These are phyloP conservation scores for Hoplodrina blanda DNA, from an alignment of 2,888 invertebrate species.

Conservation along the genomic window DNA sequence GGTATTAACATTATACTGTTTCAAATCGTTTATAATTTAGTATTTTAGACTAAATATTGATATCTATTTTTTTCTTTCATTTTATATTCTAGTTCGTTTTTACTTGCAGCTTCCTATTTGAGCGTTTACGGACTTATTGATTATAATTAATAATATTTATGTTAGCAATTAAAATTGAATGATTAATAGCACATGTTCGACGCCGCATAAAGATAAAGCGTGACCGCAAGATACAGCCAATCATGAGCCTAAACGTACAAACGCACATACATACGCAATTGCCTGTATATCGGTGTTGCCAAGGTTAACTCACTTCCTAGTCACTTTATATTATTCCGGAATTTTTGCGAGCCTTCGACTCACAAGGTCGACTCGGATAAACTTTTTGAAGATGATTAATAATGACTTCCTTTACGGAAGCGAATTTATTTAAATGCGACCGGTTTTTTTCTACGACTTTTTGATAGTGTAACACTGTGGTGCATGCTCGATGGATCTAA, in stretches of 20 bases:
- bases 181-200: constrained; percentile 8
- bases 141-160: constrained; percentile 6
- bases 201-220: background rate
- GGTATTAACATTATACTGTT: background rate
- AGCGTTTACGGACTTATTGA: background rate
- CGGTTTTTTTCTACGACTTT: constrained; percentile 46
- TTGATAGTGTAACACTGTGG: constrained; percentile 38
- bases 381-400: constrained; percentile 83
- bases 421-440: constrained; percentile 58
- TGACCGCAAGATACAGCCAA: constrained; percentile 1
- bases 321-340: constrained; percentile 78
- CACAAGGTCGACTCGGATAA: constrained; percentile 73
- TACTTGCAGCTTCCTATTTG: background rate
- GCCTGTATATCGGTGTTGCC: constrained; percentile 67
- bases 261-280: constrained; percentile 26
- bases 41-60: background rate
- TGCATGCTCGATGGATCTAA: background rate
- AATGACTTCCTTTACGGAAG: constrained; percentile 83
- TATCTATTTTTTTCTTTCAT: no score
- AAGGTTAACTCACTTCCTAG: constrained; percentile 68
- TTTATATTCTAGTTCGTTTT: no score
- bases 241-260: constrained; percentile 4
- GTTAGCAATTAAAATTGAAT: constrained; percentile 19
- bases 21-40: background rate
- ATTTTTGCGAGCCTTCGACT: constrained; percentile 72